Evolutionary conservation across 30 jellyfish, hydroid and myxozoan genomes (phyloP), one percentile per base, ranked within the genome.

Genomic region (Nemopilema nomurai): DNA sequence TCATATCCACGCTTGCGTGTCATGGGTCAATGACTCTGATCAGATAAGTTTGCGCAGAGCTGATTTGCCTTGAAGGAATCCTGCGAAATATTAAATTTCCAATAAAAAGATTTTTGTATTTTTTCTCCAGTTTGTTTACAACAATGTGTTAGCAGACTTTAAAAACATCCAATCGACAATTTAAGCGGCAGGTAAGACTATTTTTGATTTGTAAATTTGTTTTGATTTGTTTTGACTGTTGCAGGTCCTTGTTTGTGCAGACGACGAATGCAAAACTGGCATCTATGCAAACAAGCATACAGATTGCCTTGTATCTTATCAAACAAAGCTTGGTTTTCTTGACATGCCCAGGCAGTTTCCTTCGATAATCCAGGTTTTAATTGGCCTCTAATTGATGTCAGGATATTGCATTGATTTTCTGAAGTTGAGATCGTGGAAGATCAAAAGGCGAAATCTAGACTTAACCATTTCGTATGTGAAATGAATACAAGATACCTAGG

Each of bases 21-120:
- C 87, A 84, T 81, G 93, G 93, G 93, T 84, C 93, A 84, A 18
- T 84, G 93, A 26, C 8, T 49, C 27, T 84, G 93, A 84, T 84
- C 28, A 41, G 57, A 13, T 41, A 41, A 41, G 57, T 3, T 6
- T 13, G 57, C 13, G 57, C 57, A 41, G 57, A 41, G 57, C 57
- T 3, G 57, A 41, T 41, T 13, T 13, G 9, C 13, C 13, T 13
- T 6, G 57, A 41, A 41, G 13, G 13, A 41, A 3, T 3, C 13
- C 57, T 41, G 6, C 13, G 13, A 41, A 41, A 41, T 13, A 41
- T 13, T 3, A 41, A 13, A 3, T 41, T 41, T 41, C 13, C 6
- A 3, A 41, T 41, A 3, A 41, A 41, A 6, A 13, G 13, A 3
- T 41, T 41, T 41, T 13, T 41, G 9, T 41, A 41, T 13, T 41